Evolutionary conservation across 2,797 vertebrate species (phyloP).

Genomic region (Bradypodion pumilum): DNA sequence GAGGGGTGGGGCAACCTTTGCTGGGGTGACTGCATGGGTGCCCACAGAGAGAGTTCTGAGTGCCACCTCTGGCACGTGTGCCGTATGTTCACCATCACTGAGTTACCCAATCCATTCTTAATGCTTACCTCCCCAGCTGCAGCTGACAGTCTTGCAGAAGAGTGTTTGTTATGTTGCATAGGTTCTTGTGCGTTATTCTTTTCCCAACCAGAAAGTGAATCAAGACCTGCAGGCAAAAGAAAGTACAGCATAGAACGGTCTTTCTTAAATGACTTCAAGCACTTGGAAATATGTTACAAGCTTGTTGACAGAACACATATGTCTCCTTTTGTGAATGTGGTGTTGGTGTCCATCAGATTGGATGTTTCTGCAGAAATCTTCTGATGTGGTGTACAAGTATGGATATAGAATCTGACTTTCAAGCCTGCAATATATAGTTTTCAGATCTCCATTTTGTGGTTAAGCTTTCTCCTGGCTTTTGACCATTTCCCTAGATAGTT

Average conservation of each 20-base stretch:
- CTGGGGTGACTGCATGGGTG: too few species aligned
- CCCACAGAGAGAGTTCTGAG: too few species aligned
- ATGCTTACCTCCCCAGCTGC: not conserved
- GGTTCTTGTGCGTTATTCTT: not conserved
- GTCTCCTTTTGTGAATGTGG: constrained; percentile 23
- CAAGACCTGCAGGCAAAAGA: not conserved
- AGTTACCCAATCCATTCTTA: too few species aligned
- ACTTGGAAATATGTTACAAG: constrained; percentile 17
- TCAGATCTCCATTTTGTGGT: not conserved
- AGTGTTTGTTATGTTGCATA: not conserved
- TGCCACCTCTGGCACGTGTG: too few species aligned
- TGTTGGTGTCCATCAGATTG: constrained; percentile 33
- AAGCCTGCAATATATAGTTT: constrained; percentile 2
- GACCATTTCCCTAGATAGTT: not conserved
- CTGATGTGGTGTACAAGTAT: constrained; percentile 51
- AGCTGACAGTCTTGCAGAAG: not conserved
- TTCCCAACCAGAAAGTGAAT: not conserved
- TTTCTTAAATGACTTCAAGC: not conserved
- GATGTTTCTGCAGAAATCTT: constrained; percentile 64
- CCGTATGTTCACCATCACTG: too few species aligned
- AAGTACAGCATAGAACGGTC: not conserved
- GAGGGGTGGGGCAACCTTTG: too few species aligned
- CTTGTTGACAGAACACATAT: constrained; percentile 30
- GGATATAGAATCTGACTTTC: constrained; percentile 45
- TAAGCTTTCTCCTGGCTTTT: not conserved